Evolutionary conservation across 2,797 vertebrate species (phyloP).

Genomic region (Diglossa cyanea): DNA sequence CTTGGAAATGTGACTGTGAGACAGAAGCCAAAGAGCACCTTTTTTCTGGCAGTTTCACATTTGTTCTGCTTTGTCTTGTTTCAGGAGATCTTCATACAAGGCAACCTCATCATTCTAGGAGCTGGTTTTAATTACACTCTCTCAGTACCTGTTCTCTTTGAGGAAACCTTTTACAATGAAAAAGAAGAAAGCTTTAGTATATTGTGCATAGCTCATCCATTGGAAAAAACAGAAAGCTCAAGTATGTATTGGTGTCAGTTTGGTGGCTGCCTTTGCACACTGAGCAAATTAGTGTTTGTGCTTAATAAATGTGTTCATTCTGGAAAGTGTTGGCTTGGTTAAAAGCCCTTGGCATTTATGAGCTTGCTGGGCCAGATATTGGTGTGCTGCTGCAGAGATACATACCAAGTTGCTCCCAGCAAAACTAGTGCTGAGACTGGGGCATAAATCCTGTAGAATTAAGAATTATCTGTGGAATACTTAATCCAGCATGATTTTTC

Average conservation of each 20-base stretch:
- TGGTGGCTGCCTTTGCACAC: neutral
- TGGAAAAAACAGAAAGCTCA: slow-evolving; percentile 77
- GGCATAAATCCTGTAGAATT: neutral
- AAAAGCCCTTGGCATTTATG: neutral
- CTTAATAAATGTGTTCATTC: neutral
- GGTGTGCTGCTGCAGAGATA: neutral
- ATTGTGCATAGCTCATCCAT: slow-evolving; percentile 86
- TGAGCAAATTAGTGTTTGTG: neutral
- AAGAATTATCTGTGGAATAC: neutral
- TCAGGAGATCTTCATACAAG: slow-evolving; percentile 88
- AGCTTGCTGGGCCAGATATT: neutral
- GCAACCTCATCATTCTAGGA: slow-evolving; percentile 86
- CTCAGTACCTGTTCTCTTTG: slow-evolving; percentile 89
- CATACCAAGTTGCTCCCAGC: neutral
- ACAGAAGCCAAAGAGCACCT: neutral
- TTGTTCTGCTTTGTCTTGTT: neutral
- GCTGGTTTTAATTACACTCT: slow-evolving; percentile 77
- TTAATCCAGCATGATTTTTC: neutral
- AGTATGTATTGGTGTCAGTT: slow-evolving; percentile 54
- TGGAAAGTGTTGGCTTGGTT: neutral
- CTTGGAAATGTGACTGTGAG: neutral
- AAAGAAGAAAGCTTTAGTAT: slow-evolving; percentile 95
- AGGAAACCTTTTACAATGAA: slow-evolving; percentile 98
- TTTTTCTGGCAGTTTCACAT: neutral
- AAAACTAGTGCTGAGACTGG: neutral